Evolutionary conservation across 2,113 vertebrate species (phyloP).

Genomic region (Cercocebus atys): DNA sequence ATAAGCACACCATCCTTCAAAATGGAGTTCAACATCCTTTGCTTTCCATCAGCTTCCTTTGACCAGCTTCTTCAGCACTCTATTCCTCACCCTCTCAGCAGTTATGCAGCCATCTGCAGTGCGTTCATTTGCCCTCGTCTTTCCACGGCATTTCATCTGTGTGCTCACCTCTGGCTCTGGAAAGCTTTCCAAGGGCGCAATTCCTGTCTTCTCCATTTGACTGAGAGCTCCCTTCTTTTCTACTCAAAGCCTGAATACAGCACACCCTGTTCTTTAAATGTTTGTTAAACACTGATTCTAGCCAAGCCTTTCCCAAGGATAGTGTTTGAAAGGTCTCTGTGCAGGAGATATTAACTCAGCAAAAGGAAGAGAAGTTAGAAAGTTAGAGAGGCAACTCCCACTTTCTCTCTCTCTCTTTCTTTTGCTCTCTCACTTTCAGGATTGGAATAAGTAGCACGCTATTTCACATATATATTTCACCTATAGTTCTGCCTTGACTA

Average conservation of each 20-base stretch:
- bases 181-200: not conserved
- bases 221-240: not conserved
- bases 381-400: not conserved
- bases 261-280: not conserved
- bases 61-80: not conserved
- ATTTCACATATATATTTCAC: not conserved
- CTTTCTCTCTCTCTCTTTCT: not conserved
- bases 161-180: accelerated
- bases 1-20: not conserved
- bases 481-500: not conserved
- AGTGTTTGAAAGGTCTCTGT: not conserved
- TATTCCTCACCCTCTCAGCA: not conserved
- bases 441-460: not conserved
- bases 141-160: not conserved
- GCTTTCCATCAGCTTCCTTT: not conserved
- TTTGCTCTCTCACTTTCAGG: not conserved
- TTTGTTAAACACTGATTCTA: constrained; percentile 1
- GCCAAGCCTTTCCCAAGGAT: not conserved
- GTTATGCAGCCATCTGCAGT: accelerated
- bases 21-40: not conserved
- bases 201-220: not conserved
- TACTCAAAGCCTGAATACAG: not conserved
- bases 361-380: not conserved
- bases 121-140: too few relatives aligned
- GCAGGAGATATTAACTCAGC: not conserved